Evolutionary conservation across 1,140 invertebrate genomes (phyloP).

Genomic region (Papilio machaon): DNA sequence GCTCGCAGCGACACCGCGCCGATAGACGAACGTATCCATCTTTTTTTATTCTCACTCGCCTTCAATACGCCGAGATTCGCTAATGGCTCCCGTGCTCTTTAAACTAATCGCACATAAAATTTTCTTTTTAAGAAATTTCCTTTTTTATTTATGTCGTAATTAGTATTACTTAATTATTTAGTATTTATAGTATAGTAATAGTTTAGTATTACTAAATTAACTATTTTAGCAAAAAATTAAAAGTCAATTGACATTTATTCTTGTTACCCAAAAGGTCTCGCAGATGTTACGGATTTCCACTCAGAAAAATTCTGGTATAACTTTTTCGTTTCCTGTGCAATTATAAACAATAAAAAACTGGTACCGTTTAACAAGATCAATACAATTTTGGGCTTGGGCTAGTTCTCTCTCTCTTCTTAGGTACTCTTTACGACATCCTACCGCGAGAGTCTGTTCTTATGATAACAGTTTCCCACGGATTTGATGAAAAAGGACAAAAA

Average conservation of each 20-base stretch:
- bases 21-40: conserved; percentile 63
- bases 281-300: no score
- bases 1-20: conserved; percentile 62
- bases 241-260: no score
- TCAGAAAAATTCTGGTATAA: neutral
- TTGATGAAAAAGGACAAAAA: conserved; percentile 48
- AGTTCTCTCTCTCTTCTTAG: neutral
- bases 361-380: neutral
- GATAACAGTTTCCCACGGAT: conserved; percentile 52
- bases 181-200: no score
- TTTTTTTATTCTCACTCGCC: conserved; percentile 65
- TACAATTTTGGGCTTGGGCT: no score
- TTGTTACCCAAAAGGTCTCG: no score
- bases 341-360: neutral
- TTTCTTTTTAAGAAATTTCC: neutral
- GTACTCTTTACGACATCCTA: neutral
- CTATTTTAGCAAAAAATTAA: neutral
- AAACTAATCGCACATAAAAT: conserved; percentile 41
- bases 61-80: conserved; percentile 44
- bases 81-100: conserved; percentile 59
- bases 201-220: no score
- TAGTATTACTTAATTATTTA: no score
- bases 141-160: neutral
- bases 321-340: neutral
- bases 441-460: neutral